A percentile compares a stretch with the other conserved stretches of the same genome.
phyloP scores from a whole-genome alignment of 1,140 invertebrate species.

The Pararge aegeria region DNA sequence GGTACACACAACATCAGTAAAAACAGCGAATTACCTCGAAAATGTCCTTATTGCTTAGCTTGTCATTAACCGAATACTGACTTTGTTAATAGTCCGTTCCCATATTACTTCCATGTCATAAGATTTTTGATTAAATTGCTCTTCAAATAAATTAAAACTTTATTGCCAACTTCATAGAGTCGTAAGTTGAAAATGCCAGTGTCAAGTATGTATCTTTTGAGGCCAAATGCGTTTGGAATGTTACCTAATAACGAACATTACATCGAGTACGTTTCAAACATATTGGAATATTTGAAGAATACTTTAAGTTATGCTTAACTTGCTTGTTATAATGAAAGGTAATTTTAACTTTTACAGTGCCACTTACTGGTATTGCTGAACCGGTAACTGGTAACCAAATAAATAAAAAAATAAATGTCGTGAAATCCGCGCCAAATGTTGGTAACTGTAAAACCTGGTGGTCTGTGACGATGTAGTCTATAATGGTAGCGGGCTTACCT shows the following conservation, averaged over 20 bases:
- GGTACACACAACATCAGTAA: neutral
- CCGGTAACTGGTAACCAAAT: too few relatives aligned
- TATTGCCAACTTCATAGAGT: neutral
- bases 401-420: too few relatives aligned
- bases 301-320: neutral
- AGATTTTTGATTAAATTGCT: slow-evolving; percentile 12
- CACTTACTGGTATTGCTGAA: too few relatives aligned
- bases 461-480: too few relatives aligned
- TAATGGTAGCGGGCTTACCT: too few relatives aligned
- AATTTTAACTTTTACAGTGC: neutral
- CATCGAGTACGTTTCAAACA: neutral
- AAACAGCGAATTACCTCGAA: neutral
- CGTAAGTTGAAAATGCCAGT: neutral
- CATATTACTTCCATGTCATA: slow-evolving; percentile 13
- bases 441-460: too few relatives aligned
- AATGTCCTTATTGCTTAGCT: slow-evolving; percentile 3
- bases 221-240: neutral
- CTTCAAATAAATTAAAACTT: neutral
- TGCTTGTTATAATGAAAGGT: neutral
- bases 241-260: slow-evolving; percentile 1
- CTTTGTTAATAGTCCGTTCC: slow-evolving; percentile 5
- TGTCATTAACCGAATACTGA: slow-evolving; percentile 12
- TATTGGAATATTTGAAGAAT: slow-evolving; percentile 5
- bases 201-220: neutral
- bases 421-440: too few relatives aligned